Conservation (phyloP, 2,113 vertebrate species). For the Macaca fascicularis region DNA sequence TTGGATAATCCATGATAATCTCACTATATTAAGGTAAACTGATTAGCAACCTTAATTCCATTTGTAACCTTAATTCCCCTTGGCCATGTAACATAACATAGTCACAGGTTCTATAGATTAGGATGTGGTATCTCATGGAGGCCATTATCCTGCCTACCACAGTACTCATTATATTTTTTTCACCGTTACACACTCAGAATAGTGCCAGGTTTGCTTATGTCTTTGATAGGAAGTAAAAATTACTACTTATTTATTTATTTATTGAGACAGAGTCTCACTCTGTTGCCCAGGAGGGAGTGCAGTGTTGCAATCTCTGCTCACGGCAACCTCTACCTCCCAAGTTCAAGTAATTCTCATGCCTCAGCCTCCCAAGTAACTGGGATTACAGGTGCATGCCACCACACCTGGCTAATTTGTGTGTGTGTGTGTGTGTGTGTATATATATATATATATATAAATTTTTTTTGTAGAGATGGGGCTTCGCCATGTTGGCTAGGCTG, state of each 20-base stretch:
- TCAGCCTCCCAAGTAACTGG: no score
- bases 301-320: no score
- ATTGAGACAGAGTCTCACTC: no score
- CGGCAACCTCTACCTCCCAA: no score
- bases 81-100: neutral
- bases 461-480: no score
- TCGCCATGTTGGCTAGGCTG: no score
- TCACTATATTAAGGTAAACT: slow-evolving; percentile 21
- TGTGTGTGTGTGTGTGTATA: no score
- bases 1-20: neutral
- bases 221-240: neutral
- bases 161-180: neutral
- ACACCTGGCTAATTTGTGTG: no score
- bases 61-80: neutral
- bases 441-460: no score
- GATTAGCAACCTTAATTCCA: neutral
- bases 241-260: neutral
- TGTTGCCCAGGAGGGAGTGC: no score
- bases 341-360: no score
- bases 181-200: neutral
- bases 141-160: neutral
- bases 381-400: no score
- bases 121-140: neutral
- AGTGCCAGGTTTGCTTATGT: neutral
- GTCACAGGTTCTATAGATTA: neutral